A percentile compares a stretch with the other conserved stretches of the same genome.
These are phyloP conservation scores for Glandiceps talaboti DNA, from an alignment of 53 echinoderm and acorn worm species.

Conservation along the genomic window DNA sequence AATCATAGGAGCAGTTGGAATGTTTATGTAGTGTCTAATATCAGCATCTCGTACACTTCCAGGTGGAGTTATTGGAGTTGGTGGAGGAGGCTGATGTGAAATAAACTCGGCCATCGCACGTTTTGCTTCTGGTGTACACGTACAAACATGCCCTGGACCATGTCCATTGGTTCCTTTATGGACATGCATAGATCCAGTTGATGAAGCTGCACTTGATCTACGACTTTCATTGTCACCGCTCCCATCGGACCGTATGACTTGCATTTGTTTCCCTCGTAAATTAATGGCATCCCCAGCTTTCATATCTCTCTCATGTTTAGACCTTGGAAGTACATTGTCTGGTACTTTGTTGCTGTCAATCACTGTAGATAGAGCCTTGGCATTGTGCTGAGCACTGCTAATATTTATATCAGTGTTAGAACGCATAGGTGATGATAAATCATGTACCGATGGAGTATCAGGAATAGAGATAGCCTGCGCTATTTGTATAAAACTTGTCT, in stretches of 20 bases:
- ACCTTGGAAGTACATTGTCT: not conserved
- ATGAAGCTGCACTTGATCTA: not conserved
- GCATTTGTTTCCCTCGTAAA: not conserved
- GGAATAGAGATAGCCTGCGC: slow-evolving; percentile 55
- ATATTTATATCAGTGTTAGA: not conserved
- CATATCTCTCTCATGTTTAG: not conserved
- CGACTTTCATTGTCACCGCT: not conserved
- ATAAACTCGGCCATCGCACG: slow-evolving; percentile 63
- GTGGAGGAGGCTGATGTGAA: slow-evolving; percentile 26
- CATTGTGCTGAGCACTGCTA: not conserved
- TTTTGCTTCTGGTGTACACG: slow-evolving; percentile 76
- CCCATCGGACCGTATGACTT: not conserved
- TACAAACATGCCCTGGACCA: slow-evolving; percentile 26
- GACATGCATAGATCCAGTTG: not conserved
- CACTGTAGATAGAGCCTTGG: not conserved
- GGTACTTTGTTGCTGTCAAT: not conserved
- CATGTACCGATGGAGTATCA: not conserved
- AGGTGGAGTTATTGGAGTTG: not conserved
- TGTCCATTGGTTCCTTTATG: not conserved
- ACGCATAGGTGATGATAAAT: not conserved
- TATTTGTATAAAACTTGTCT: slow-evolving; percentile 68
- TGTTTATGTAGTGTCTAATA: slow-evolving; percentile 36
- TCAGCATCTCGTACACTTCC: slow-evolving; percentile 12
- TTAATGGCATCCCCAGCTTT: not conserved
- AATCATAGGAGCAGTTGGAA: slow-evolving; percentile 60